Evolutionary conservation across 2,888 invertebrate genomes (phyloP).

Genomic region (Xanthorhoe designata): DNA sequence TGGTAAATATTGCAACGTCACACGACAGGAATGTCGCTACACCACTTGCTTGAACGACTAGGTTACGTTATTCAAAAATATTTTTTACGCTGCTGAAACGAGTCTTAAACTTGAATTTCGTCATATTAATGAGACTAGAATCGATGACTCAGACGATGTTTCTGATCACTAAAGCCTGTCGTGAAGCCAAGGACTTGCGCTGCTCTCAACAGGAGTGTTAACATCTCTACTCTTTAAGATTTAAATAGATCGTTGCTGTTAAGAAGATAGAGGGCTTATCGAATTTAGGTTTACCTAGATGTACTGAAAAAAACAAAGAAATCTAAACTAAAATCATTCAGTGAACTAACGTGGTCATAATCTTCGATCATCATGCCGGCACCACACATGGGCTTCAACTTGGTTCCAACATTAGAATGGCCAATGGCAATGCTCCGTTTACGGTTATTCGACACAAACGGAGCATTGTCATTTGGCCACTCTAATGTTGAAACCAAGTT

Average conservation of each 20-base stretch:
- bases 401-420: no score
- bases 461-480: no score
- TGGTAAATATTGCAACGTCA: constrained; percentile 60
- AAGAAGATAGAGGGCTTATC: constrained; percentile 23
- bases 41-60: constrained; percentile 48
- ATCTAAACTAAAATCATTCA: constrained; percentile 2
- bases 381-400: no score
- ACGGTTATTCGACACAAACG: no score
- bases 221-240: constrained; percentile 9
- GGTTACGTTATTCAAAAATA: constrained; percentile 40
- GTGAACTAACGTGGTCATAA: background rate
- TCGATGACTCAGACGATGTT: constrained; percentile 26
- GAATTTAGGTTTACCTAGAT: no score
- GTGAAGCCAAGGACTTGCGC: constrained; percentile 15
- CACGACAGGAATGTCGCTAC: constrained; percentile 54
- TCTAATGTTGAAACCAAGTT: no score
- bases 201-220: constrained; percentile 5
- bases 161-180: constrained; percentile 11
- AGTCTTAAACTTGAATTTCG: constrained; percentile 39
- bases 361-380: background rate
- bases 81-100: constrained; percentile 35
- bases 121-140: constrained; percentile 26
- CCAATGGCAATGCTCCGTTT: no score
- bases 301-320: constrained; percentile 24
- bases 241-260: constrained; percentile 23